Evolutionary conservation across 2,113 vertebrate genomes (phyloP).

Genomic region (Cryptotis parvus): DNA sequence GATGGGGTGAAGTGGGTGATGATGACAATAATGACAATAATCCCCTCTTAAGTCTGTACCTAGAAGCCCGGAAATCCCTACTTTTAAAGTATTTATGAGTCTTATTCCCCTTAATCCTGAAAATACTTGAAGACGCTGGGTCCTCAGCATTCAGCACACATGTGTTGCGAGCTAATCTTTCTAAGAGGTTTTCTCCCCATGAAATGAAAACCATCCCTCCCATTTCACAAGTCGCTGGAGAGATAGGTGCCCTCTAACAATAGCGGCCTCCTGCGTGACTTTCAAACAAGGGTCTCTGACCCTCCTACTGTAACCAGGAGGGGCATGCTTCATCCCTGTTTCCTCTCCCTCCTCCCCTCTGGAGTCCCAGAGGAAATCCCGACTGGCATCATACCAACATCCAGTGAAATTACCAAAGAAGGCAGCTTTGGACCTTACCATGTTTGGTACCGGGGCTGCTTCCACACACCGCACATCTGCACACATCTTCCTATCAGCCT

Average conservation of each 20-base stretch:
- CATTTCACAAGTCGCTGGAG: background rate
- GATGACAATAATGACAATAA: background rate
- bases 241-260: background rate
- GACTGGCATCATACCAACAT: background rate
- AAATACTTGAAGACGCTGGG: background rate
- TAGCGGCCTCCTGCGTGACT: background rate
- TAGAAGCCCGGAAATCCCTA: background rate
- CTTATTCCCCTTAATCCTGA: background rate
- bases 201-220: background rate
- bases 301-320: background rate
- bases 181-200: background rate
- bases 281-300: background rate
- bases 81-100: background rate
- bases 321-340: background rate
- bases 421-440: background rate
- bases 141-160: background rate
- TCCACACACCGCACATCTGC: background rate
- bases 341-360: background rate
- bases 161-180: background rate
- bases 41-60: background rate
- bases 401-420: background rate
- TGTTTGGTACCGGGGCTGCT: background rate
- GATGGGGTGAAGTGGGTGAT: background rate
- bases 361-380: background rate
- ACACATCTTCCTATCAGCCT: background rate